Conservation (phyloP, 2,888 invertebrate species). For the Dasysyrphus albostriatus region DNA sequence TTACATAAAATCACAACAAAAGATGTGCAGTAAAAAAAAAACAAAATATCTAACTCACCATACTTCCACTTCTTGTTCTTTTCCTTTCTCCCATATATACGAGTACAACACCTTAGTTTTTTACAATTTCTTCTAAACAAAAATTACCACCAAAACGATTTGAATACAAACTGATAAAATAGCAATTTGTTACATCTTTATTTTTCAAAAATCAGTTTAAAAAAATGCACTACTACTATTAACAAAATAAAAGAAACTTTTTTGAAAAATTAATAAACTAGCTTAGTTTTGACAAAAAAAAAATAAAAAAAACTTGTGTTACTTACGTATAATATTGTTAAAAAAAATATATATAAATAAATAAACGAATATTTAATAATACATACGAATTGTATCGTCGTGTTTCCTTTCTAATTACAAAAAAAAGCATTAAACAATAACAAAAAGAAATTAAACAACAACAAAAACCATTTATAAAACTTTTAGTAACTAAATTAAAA, state of each 20-base stretch:
- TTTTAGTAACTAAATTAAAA: constrained; percentile 28
- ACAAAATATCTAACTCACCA: constrained; percentile 29
- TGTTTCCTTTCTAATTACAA: constrained; percentile 69
- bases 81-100: constrained; percentile 27
- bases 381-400: constrained; percentile 70
- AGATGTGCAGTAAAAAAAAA: constrained; percentile 58
- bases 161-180: background rate
- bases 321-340: constrained; percentile 68
- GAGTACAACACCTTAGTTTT: constrained; percentile 22
- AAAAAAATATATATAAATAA: constrained; percentile 50
- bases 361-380: constrained; percentile 67
- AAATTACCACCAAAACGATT: constrained; percentile 54
- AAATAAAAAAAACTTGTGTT: constrained; percentile 59
- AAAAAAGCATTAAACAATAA: constrained; percentile 32
- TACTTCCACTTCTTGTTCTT: constrained; percentile 27
- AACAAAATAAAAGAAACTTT: constrained; percentile 21
- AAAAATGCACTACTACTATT: constrained; percentile 61
- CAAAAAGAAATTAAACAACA: constrained; percentile 4
- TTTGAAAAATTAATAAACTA: constrained; percentile 54
- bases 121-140: constrained; percentile 25
- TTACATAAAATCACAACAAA: constrained; percentile 43
- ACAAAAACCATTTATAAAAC: constrained; percentile 42
- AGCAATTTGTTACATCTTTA: constrained; percentile 25
- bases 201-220: constrained; percentile 28
- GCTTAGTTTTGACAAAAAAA: constrained; percentile 58